Conservation (phyloP, 35 echinoderm and acorn worm species). For the Chiridota heheva region DNA sequence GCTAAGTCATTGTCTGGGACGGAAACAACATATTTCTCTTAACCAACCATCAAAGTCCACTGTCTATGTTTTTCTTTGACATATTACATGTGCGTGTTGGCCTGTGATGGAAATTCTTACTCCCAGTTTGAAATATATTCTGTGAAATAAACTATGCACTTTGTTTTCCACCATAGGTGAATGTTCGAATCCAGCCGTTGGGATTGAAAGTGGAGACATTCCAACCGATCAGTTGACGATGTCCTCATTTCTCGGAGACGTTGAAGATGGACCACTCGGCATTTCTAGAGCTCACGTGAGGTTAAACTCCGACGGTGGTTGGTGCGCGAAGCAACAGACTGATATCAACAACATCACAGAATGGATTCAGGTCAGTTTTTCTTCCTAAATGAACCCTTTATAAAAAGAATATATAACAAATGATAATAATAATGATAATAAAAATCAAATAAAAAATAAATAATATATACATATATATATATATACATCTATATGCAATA, state of each 20-base stretch:
- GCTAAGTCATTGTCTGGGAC: neutral
- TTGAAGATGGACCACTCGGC: constrained; percentile 68
- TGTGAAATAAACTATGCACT: neutral
- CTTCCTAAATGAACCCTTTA: neutral
- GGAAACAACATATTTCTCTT: neutral
- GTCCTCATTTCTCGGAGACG: constrained; percentile 79
- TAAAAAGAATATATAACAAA: neutral
- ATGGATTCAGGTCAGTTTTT: constrained; percentile 68
- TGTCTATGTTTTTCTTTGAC: too few species aligned
- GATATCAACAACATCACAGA: constrained; percentile 77
- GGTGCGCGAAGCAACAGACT: constrained; percentile 64
- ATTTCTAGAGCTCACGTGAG: constrained; percentile 72
- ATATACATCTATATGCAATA: too few species aligned
- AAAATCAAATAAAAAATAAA: neutral
- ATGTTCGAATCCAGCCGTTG: constrained; percentile 71
- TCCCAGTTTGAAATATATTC: neutral
- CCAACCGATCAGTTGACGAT: constrained; percentile 60
- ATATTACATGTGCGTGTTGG: neutral
- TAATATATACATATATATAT: too few species aligned
- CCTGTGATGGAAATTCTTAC: neutral
- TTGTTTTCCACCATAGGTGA: constrained; percentile 32
- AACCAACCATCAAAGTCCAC: neutral
- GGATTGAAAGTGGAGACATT: constrained; percentile 63
- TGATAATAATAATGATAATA: neutral
- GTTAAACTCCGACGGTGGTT: constrained; percentile 76